Evolutionary conservation across 2,113 vertebrate species (phyloP).

Genomic region (Gymnorhina tibicen): DNA sequence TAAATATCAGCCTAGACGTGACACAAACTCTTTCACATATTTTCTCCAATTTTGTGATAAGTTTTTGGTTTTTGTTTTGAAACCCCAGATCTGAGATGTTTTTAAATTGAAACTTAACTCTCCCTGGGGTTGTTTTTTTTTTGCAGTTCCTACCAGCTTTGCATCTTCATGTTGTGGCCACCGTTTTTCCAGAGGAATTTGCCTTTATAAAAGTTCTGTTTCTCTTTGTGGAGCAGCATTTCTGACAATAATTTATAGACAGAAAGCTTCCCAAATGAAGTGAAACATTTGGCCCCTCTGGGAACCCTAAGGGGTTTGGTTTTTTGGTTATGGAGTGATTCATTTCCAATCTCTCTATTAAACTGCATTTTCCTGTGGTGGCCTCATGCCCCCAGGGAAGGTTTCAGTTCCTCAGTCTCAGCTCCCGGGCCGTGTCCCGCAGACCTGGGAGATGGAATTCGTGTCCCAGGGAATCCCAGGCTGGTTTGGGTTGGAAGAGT

Average conservation of each 20-base stretch:
- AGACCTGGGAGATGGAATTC: background rate
- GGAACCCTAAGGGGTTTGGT: background rate
- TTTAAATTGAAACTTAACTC: background rate
- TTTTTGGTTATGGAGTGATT: slow-evolving; percentile 7
- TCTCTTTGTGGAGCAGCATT: background rate
- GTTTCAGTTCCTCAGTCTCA: background rate
- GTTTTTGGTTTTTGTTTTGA: background rate
- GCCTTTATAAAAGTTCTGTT: background rate
- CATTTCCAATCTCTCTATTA: background rate
- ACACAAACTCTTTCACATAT: background rate
- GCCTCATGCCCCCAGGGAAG: background rate
- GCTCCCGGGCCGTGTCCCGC: background rate
- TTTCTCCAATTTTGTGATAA: background rate
- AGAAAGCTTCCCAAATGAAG: background rate
- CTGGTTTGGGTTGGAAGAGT: background rate
- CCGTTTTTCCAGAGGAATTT: background rate
- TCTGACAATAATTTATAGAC: background rate
- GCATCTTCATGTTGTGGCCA: background rate
- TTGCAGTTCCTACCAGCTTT: background rate
- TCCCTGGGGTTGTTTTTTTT: background rate
- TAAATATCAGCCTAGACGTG: background rate
- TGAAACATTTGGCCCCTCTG: background rate
- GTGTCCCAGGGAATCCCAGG: background rate
- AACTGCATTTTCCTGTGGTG: slow-evolving; percentile 15
- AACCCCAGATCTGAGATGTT: background rate